These are phyloP conservation scores for Todiramphus saurophagus DNA, from an alignment of 2,113 vertebrate genomes.

Conservation along the genomic window DNA sequence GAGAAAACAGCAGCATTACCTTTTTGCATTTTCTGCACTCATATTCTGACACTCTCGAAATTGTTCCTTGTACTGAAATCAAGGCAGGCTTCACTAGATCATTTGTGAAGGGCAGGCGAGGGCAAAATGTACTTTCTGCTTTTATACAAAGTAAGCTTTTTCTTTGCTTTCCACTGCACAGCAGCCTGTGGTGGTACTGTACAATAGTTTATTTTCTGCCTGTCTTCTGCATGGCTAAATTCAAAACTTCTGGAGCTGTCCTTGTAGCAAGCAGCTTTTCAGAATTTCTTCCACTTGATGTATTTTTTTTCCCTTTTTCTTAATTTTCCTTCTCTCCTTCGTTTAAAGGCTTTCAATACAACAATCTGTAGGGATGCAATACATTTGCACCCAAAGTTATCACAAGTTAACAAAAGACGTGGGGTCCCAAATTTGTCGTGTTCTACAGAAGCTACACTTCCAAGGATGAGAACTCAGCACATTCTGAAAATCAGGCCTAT, in stretches of 20 bases:
- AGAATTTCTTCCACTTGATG: not conserved
- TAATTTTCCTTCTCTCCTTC: not conserved
- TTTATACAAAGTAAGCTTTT: not conserved
- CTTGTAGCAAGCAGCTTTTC: not conserved
- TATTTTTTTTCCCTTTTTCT: not conserved
- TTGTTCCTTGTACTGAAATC: not conserved
- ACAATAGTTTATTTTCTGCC: not conserved
- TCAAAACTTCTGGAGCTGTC: not conserved
- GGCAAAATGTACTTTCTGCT: not conserved
- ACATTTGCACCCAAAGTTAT: not conserved
- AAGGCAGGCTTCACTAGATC: not conserved
- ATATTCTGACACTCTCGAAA: not conserved
- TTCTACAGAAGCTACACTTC: not conserved
- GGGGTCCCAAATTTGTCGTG: not conserved
- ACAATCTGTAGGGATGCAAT: not conserved
- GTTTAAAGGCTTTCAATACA: not conserved
- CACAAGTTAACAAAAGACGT: not conserved
- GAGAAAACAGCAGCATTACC: not conserved
- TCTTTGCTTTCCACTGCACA: not conserved
- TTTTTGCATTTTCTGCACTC: not conserved
- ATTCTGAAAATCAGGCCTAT: not conserved
- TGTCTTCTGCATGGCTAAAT: not conserved
- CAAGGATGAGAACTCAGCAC: not conserved
- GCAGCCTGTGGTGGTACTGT: not conserved
- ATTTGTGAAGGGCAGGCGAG: not conserved